Conservation (phyloP, 1,140 invertebrate species). For the Leptinotarsa texana region DNA sequence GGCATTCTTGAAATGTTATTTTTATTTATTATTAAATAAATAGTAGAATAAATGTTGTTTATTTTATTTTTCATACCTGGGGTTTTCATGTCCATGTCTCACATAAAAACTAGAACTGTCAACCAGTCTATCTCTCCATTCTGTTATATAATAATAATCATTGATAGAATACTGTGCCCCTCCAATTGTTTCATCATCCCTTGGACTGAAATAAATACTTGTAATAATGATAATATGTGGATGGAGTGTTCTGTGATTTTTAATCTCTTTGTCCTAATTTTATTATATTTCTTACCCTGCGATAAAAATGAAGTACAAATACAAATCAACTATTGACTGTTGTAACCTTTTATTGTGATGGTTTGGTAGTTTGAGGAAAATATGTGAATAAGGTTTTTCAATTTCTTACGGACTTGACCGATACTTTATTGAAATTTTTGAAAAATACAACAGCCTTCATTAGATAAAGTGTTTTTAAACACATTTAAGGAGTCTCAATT, state of each 20-base stretch:
- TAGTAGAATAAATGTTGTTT: constrained; percentile 12
- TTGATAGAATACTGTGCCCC: constrained; percentile 41
- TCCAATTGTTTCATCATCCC: constrained; percentile 38
- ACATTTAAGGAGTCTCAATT: too few relatives aligned
- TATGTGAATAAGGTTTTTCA: too few relatives aligned
- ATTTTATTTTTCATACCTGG: constrained; percentile 55
- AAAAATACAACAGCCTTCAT: too few relatives aligned
- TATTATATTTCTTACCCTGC: too few relatives aligned
- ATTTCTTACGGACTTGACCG: too few relatives aligned
- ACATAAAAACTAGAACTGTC: constrained; percentile 77
- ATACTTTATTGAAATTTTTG: too few relatives aligned
- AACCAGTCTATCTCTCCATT: constrained; percentile 81
- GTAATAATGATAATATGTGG: not conserved
- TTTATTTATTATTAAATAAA: too few relatives aligned
- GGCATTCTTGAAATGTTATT: not conserved
- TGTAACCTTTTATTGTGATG: too few relatives aligned
- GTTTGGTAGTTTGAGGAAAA: too few relatives aligned
- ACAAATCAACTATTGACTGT: too few relatives aligned
- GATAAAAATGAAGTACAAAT: too few relatives aligned
- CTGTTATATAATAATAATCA: constrained; percentile 74
- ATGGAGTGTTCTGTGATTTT: not conserved
- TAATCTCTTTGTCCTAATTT: not conserved
- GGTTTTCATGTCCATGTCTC: constrained; percentile 77
- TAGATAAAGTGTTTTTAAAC: too few relatives aligned
- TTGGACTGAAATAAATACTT: constrained; percentile 34